A percentile compares a stretch with the other conserved stretches of the same genome.
Conservation (phyloP, 2,888 invertebrate species). For the Cephus pulcher region DNA sequence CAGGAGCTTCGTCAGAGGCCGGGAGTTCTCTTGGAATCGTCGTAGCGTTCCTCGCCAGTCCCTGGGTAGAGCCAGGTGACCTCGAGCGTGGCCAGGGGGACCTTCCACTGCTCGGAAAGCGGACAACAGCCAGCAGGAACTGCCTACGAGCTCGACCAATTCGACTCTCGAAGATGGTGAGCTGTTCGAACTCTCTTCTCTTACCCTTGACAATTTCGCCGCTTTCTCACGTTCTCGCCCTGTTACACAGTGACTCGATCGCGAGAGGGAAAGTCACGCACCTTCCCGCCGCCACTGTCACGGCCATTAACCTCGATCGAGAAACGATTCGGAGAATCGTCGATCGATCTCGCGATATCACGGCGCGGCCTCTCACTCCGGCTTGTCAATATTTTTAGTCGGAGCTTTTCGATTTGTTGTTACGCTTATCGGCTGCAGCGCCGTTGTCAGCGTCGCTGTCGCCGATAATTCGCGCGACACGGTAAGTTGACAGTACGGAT, state of each 20-base stretch:
- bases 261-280: not conserved
- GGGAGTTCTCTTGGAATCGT: conserved; percentile 51
- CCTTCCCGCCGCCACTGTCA: not conserved
- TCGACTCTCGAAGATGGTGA: conserved; percentile 54
- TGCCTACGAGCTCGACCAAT: conserved; percentile 29
- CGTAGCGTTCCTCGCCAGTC: conserved; percentile 54
- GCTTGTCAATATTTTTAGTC: conserved; percentile 16
- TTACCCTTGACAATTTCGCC: not conserved
- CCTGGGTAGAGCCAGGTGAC: conserved; percentile 51
- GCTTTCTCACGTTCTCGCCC: not conserved
- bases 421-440: conserved; percentile 76
- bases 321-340: not conserved
- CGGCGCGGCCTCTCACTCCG: not conserved
- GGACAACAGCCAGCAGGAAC: conserved; percentile 40
- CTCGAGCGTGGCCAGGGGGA: conserved; percentile 50
- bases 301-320: not conserved
- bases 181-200: conserved; percentile 17
- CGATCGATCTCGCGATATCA: not conserved
- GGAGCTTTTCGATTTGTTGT: conserved; percentile 67
- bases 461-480: not conserved
- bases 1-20: conserved; percentile 53
- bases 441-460: conserved; percentile 70
- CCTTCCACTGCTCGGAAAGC: conserved; percentile 24
- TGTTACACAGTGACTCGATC: not conserved
- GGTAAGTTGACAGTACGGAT: not conserved